phyloP scores from a whole-genome alignment of 2,113 vertebrate genomes.

The Percopsis transmontana region DNA sequence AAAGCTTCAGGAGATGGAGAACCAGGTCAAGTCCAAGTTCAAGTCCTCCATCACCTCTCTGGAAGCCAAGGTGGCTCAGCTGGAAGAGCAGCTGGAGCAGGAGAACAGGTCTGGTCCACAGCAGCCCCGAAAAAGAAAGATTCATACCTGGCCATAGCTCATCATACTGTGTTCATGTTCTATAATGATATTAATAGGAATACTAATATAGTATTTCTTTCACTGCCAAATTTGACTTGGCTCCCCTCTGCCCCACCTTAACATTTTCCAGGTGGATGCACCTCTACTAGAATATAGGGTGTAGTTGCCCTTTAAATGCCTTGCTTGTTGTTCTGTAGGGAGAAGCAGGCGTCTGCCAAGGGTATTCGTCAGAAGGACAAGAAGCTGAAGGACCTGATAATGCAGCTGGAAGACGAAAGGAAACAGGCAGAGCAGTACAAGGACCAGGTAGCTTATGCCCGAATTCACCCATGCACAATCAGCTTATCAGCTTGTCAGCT shows the following conservation, averaged over 20 bases:
- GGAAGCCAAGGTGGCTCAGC: conserved; percentile 89
- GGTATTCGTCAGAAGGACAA: conserved; percentile 91
- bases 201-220: too few relatives aligned
- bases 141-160: too few relatives aligned
- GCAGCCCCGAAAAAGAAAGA: neutral
- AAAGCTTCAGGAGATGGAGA: conserved; percentile 94
- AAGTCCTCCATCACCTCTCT: conserved; percentile 86
- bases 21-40: conserved; percentile 89
- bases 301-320: neutral
- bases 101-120: conserved; percentile 85
- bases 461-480: neutral
- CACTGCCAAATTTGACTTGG: too few relatives aligned
- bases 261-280: too few relatives aligned
- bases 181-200: too few relatives aligned
- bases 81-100: conserved; percentile 92
- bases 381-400: conserved; percentile 89
- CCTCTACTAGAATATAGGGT: neutral
- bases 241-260: too few relatives aligned
- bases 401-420: conserved; percentile 92
- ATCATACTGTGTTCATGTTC: too few relatives aligned
- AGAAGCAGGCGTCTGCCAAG: conserved; percentile 86
- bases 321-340: conserved; percentile 70
- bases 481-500: neutral
- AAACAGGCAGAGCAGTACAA: conserved; percentile 94
- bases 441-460: conserved; percentile 85